A percentile compares a stretch with the other conserved stretches of the same genome.
These are phyloP conservation scores for Dromas ardeola DNA, from an alignment of 2,113 vertebrate species.

Conservation along the genomic window DNA sequence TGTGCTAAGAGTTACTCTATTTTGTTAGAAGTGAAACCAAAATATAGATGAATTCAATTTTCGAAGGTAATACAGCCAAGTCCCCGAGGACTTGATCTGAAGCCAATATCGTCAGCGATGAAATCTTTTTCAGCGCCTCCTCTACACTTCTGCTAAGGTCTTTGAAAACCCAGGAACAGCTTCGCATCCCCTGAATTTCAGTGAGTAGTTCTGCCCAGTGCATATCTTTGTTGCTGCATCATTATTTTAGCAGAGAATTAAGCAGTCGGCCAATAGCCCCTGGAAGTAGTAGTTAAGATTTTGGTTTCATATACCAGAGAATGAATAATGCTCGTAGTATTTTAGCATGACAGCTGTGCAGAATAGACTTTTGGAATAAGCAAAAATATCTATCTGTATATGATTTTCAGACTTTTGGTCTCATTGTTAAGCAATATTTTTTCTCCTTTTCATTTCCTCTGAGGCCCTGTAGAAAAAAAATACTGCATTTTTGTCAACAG, in stretches of 20 bases:
- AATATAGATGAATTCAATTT: not conserved
- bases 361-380: constrained; percentile 7
- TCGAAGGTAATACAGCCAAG: not conserved
- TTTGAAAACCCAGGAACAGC: not conserved
- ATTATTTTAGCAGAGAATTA: not conserved
- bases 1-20: not conserved
- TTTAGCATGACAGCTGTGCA: not conserved
- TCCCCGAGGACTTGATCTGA: not conserved
- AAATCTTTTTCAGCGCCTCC: not conserved
- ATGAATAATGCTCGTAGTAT: not conserved
- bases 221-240: not conserved
- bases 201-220: not conserved
- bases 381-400: not conserved
- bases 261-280: not conserved
- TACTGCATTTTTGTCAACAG: constrained; percentile 9
- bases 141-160: not conserved
- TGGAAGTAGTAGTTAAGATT: not conserved
- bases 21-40: not conserved
- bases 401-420: not conserved
- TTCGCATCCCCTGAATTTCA: not conserved
- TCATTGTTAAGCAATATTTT: not conserved
- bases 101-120: not conserved
- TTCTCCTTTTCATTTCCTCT: constrained; percentile 14
- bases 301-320: not conserved
- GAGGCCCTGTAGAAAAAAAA: not conserved